Evolutionary conservation across 1,140 invertebrate species (phyloP).

Genomic region (Callitettix versicolor): DNA sequence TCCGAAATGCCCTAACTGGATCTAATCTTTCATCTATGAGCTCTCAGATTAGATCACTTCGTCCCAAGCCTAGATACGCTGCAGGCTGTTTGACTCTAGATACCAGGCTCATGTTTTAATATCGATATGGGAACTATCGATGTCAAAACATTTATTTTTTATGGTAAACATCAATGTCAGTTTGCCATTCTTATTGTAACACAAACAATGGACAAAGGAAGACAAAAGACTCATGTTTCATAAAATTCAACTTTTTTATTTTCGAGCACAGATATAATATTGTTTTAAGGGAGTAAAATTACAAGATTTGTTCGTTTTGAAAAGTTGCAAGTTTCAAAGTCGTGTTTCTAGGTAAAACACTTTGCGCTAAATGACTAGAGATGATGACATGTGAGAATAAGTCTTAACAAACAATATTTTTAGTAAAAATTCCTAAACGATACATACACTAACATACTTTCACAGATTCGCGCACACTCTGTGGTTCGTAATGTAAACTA

Average conservation of each 20-base stretch:
- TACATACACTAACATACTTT: not conserved
- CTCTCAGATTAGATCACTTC: too few species aligned
- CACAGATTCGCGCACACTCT: conserved; percentile 5
- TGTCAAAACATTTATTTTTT: too few species aligned
- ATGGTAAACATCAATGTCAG: too few species aligned
- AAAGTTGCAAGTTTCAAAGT: conserved; percentile 9
- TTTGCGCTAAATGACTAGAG: conserved; percentile 5
- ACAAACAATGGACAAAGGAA: not conserved
- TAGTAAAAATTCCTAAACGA: conserved; percentile 14
- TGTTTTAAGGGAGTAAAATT: conserved; percentile 12
- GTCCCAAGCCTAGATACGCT: too few species aligned
- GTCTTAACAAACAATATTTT: conserved; percentile 9
- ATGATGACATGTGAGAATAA: not conserved
- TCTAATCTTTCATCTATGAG: too few species aligned
- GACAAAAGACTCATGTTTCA: not conserved
- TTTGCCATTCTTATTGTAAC: too few species aligned
- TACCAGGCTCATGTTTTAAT: too few species aligned
- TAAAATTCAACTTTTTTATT: conserved; percentile 15
- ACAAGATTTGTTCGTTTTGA: conserved; percentile 11
- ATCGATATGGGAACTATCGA: too few species aligned
- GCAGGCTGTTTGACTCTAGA: too few species aligned
- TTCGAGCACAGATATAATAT: conserved; percentile 13
- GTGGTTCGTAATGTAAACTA: too few species aligned
- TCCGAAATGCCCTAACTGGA: too few species aligned
- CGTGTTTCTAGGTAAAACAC: conserved; percentile 8